Evolutionary conservation across 2,797 vertebrate genomes (phyloP).

Genomic region (Sciurus vulgaris): DNA sequence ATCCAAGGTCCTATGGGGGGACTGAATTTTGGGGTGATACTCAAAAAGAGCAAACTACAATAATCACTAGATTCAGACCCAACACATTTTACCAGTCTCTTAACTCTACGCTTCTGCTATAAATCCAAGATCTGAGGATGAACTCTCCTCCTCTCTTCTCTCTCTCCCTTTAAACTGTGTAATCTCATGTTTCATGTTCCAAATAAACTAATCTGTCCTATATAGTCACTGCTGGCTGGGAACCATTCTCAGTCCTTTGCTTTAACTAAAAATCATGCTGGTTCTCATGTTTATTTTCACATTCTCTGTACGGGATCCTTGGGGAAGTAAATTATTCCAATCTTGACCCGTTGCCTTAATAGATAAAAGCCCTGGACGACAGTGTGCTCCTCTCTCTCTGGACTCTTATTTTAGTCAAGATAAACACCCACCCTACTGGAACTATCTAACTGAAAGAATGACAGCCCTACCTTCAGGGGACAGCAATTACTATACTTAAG

Average conservation of each 20-base stretch:
- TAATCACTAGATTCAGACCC: background rate
- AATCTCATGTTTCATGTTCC: background rate
- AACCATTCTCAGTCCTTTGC: background rate
- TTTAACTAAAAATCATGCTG: background rate
- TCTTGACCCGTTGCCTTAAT: background rate
- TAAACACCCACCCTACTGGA: background rate
- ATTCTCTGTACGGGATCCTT: background rate
- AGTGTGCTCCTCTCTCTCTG: background rate
- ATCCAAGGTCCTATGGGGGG: no score
- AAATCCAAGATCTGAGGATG: background rate
- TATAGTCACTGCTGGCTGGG: background rate
- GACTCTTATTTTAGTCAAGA: background rate
- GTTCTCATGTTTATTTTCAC: background rate
- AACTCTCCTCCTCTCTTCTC: background rate
- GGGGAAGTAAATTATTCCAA: background rate
- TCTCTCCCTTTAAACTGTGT: background rate
- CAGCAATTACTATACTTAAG: background rate
- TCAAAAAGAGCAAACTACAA: background rate
- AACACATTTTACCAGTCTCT: background rate
- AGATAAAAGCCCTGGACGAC: background rate
- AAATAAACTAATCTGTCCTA: no score
- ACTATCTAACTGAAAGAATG: background rate
- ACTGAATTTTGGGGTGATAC: no score
- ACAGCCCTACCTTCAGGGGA: background rate
- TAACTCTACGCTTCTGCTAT: background rate